Base-by-base conservation (phyloP, 2,797 vertebrate species). In the Myiotriccus ornatus region DNA sequence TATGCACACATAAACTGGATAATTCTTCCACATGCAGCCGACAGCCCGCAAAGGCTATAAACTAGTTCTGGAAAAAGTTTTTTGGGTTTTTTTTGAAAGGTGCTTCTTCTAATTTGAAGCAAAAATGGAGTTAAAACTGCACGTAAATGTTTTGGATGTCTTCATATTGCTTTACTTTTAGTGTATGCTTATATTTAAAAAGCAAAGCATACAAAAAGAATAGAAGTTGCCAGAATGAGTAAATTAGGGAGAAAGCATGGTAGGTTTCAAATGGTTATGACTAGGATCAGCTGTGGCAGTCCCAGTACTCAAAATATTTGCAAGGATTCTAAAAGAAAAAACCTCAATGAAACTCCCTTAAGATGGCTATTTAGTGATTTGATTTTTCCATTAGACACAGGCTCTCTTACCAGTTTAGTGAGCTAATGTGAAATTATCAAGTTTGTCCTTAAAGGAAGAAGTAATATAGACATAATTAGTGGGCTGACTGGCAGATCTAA, bases 391-490 rank as follows among this genome's bases (percentile, higher is more conserved):
- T 78, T 65, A 94, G 76, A 85, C 70, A 76, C n/a, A 76, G 41
- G 55, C 52, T 82, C 52, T 83, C 43, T 63, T 64, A 92, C 32
- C 59, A 49, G 73, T 75, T 91, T 59, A 86, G 59, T 7, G 6
- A 94, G 70, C 21, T 86, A 86, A 86, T 35, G 50, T 87, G 88
- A 93, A 88, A 96, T 96, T 70, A 95, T 62, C 74, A 92, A 78
- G 47, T 76, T 73, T 93, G 63, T 81, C 41, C 89, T 91, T 94
- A 84, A 95, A 95, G 74, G 81, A 95, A 92, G 82, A 77, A 95
- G 60, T 89, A 91, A 95, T 83, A 91, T 20, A 96, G 91, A 85
- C 56, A 83, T 93, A 97, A 97, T 95, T 92, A 94, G 84, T 14
- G 30, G 74, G 64, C 62, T 96, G 91, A 95, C 87, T 95, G 89